These are phyloP conservation scores for Odiellus spinosus DNA, from an alignment of 2,888 invertebrate species.

Conservation along the genomic window DNA sequence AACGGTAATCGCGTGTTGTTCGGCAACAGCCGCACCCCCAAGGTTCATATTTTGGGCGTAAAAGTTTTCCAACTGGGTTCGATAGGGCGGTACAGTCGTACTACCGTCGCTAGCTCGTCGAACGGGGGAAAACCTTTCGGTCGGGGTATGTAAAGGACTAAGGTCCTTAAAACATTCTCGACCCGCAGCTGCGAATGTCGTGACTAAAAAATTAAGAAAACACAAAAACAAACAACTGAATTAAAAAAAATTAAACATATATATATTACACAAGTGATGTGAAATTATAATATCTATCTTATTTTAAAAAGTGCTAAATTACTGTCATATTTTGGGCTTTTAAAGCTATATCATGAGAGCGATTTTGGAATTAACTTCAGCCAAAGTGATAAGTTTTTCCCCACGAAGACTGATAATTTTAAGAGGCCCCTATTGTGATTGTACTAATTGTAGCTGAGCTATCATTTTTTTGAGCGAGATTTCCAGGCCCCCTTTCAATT, in stretches of 20 bases:
- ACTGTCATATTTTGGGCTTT: no score
- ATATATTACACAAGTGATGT: no score
- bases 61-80: conserved; percentile 31
- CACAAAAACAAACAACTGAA: no score
- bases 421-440: no score
- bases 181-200: conserved; percentile 23
- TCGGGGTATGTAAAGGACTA: conserved; percentile 35
- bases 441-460: no score
- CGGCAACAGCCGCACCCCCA: conserved; percentile 34
- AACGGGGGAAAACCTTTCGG: conserved; percentile 76
- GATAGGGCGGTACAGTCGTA: conserved; percentile 25
- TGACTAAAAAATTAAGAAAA: no score
- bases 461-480: no score
- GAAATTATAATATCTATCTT: no score
- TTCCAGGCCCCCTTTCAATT: no score
- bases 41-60: conserved; percentile 32
- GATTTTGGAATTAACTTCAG: neutral
- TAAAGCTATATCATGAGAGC: neutral
- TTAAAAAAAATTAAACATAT: no score
- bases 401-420: no score
- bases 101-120: conserved; percentile 71
- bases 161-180: conserved; percentile 44
- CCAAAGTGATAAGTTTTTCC: neutral
- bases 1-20: conserved; percentile 29
- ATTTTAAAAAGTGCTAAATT: no score